These are phyloP conservation scores for Lophotis ruficrista DNA, from an alignment of 2,113 vertebrate species.

Conservation along the genomic window DNA sequence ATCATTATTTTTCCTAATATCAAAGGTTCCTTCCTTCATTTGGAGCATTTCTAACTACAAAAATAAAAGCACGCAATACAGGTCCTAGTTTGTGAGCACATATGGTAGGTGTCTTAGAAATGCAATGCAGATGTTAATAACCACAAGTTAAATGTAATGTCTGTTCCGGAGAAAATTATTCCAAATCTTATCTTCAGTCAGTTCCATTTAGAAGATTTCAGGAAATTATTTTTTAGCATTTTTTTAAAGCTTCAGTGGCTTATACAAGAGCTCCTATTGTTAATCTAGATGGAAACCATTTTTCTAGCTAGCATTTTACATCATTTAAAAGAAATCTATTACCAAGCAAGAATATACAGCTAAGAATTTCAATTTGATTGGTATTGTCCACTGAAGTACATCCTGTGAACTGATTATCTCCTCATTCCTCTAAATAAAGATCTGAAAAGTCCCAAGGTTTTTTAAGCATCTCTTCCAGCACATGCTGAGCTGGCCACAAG, in stretches of 20 bases:
- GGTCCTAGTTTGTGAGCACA: not conserved
- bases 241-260: not conserved
- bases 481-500: not conserved
- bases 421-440: not conserved
- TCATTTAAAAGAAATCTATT: not conserved
- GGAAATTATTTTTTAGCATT: not conserved
- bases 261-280: slow-evolving; percentile 23
- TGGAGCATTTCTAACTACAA: not conserved
- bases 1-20: not conserved
- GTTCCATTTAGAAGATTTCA: not conserved
- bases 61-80: not conserved
- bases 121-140: not conserved
- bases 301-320: not conserved
- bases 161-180: not conserved
- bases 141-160: not conserved
- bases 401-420: not conserved
- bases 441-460: not conserved
- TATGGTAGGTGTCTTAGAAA: not conserved
- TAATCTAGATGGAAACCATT: slow-evolving; percentile 13
- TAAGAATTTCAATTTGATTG: not conserved
- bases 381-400: not conserved
- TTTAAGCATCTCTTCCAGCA: not conserved
- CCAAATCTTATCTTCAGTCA: not conserved
- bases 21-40: not conserved
- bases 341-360: not conserved